Evolutionary conservation across 1,140 invertebrate genomes (phyloP).

Genomic region (Habropoda laboriosa): DNA sequence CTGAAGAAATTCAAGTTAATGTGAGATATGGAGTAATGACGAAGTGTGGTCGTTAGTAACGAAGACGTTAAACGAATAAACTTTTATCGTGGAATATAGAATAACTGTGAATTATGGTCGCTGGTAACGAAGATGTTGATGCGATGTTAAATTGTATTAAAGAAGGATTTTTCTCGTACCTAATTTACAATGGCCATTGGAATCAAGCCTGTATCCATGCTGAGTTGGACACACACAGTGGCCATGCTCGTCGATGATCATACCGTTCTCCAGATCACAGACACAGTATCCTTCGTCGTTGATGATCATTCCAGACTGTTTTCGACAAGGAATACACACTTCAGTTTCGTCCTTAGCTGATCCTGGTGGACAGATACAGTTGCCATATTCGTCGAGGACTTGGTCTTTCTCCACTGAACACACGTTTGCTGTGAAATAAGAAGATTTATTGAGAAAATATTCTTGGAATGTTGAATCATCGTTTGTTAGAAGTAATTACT

Average conservation of each 20-base stretch:
- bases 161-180: conserved; percentile 59
- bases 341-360: conserved; percentile 89
- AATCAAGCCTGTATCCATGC: conserved; percentile 86
- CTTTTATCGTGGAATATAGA: no score
- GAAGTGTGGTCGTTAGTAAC: no score
- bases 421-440: conserved; percentile 81
- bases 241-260: conserved; percentile 88
- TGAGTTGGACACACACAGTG: conserved; percentile 89
- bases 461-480: background rate
- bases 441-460: background rate
- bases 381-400: conserved; percentile 86
- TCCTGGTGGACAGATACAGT: conserved; percentile 89
- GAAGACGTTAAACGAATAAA: no score
- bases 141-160: no score
- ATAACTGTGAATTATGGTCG: no score
- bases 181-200: conserved; percentile 85
- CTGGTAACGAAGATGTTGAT: no score
- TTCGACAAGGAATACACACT: conserved; percentile 88
- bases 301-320: conserved; percentile 87
- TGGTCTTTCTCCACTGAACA: conserved; percentile 89
- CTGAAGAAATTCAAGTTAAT: no score
- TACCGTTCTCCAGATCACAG: conserved; percentile 89
- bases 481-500: conserved; percentile 75
- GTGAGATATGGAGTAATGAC: no score
- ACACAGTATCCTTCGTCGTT: conserved; percentile 90